phyloP scores from a whole-genome alignment of 2,888 invertebrate species.

The Tachina fera region DNA sequence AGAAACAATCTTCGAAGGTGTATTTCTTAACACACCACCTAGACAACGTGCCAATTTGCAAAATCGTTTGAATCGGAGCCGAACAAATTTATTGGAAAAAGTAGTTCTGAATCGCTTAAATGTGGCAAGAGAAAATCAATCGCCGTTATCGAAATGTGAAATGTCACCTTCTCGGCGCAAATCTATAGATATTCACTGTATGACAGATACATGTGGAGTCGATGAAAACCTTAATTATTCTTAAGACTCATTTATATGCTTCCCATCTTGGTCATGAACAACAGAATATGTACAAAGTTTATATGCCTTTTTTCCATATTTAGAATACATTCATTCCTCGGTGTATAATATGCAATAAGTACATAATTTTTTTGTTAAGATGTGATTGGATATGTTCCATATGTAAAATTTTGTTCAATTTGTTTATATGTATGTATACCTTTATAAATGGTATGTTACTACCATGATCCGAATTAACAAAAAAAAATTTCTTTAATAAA shows the following conservation, averaged over 20 bases:
- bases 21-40: constrained; percentile 81
- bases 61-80: constrained; percentile 64
- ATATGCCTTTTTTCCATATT: not conserved
- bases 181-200: constrained; percentile 22
- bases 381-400: constrained; percentile 12
- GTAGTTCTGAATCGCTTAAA: constrained; percentile 76
- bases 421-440: not conserved
- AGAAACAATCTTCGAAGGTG: constrained; percentile 82
- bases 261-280: not conserved
- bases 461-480: not conserved
- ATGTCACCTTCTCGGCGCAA: constrained; percentile 5
- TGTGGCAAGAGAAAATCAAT: constrained; percentile 77
- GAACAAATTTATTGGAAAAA: constrained; percentile 76
- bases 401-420: not conserved
- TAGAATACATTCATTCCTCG: constrained; percentile 16
- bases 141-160: constrained; percentile 68
- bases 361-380: not conserved
- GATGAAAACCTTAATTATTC: constrained; percentile 6
- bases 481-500: too few relatives aligned
- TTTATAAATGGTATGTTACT: not conserved
- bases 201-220: not conserved
- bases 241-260: not conserved
- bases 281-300: not conserved
- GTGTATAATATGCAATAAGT: constrained; percentile 42
- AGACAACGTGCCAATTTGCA: constrained; percentile 70